Conservation (phyloP, 2,888 invertebrate genomes). For the Ennomos quercinarius region DNA sequence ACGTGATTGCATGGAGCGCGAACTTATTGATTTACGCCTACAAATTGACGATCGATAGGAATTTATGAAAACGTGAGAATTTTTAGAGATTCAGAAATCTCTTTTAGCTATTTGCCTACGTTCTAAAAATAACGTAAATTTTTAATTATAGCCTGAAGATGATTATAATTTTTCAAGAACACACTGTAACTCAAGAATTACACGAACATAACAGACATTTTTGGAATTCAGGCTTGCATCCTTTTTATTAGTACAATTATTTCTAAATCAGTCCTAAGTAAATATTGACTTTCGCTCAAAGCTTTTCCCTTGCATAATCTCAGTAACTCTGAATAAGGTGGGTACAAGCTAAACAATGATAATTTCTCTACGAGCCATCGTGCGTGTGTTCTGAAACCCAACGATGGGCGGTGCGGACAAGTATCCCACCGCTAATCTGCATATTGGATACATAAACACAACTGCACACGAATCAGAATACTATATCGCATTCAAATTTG, state of each 20-base stretch:
- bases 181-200: too few relatives aligned
- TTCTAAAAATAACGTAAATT: too few relatives aligned
- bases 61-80: too few relatives aligned
- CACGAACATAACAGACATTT: too few relatives aligned
- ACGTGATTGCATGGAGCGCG: too few relatives aligned
- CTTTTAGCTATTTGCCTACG: too few relatives aligned
- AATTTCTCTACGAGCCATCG: constrained; percentile 61
- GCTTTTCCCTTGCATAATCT: constrained; percentile 32
- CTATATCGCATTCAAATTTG: constrained; percentile 38
- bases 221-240: background rate
- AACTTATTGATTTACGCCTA: too few relatives aligned
- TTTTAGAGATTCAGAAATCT: too few relatives aligned
- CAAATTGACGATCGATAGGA: too few relatives aligned
- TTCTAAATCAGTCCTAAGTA: constrained; percentile 25
- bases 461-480: constrained; percentile 45
- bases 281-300: constrained; percentile 28
- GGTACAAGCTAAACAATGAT: constrained; percentile 70
- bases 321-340: constrained; percentile 33
- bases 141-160: too few relatives aligned
- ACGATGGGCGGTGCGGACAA: constrained; percentile 68
- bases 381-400: constrained; percentile 65
- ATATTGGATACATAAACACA: constrained; percentile 67
- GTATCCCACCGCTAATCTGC: constrained; percentile 78
- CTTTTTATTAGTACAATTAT: constrained; percentile 22
- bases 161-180: too few relatives aligned